phyloP scores from a whole-genome alignment of 2,888 invertebrate genomes.

The Mythimna lalbum region DNA sequence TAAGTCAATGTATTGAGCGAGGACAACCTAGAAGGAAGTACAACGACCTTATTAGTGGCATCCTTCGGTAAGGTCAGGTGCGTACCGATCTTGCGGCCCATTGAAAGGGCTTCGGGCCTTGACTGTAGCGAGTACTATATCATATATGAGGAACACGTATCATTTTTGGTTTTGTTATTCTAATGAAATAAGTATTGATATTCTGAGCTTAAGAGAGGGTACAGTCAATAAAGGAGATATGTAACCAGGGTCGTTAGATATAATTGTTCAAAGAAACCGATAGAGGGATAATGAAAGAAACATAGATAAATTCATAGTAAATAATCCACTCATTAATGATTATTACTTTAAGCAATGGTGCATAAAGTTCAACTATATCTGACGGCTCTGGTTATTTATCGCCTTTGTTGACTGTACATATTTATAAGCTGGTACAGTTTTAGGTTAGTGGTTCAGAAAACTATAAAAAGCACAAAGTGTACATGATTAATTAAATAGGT shows the following conservation, averaged over 20 bases:
- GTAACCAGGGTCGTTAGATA: too few species aligned
- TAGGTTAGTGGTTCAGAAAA: background rate
- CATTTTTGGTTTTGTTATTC: background rate
- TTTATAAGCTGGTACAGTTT: background rate
- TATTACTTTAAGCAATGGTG: too few species aligned
- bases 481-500: background rate
- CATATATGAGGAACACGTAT: constrained; percentile 14
- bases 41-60: constrained; percentile 37
- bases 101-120: constrained; percentile 32
- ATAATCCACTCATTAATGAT: too few species aligned
- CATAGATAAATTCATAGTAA: too few species aligned
- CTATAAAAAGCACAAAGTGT: background rate
- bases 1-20: constrained; percentile 20
- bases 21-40: constrained; percentile 50
- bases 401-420: too few species aligned
- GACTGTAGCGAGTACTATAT: background rate
- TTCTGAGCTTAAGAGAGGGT: too few species aligned
- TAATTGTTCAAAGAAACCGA: too few species aligned
- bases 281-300: too few species aligned
- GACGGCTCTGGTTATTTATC: too few species aligned
- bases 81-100: constrained; percentile 18
- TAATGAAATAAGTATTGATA: background rate
- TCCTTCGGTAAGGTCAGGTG: constrained; percentile 50
- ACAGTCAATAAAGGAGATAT: too few species aligned
- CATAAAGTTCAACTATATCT: too few species aligned